A percentile compares a stretch with the other conserved stretches of the same genome.
Conservation (phyloP, 2,113 vertebrate genomes). For the Nansenia antarctica region DNA sequence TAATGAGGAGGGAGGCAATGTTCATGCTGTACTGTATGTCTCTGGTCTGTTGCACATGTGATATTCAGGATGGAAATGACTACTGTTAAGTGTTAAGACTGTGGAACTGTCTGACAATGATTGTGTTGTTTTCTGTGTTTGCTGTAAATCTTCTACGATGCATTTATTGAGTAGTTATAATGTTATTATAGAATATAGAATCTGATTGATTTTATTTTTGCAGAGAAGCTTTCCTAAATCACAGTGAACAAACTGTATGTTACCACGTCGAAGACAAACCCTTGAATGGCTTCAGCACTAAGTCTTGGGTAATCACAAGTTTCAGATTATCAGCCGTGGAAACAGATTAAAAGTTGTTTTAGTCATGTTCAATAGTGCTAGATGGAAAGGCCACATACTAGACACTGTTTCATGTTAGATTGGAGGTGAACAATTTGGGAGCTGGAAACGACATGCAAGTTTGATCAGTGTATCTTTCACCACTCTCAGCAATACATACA, state of each 20-base stretch:
- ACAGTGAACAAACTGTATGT: background rate
- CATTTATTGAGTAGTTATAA: too few species aligned
- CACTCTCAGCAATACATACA: too few species aligned
- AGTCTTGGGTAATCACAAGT: background rate
- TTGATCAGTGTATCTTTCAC: background rate
- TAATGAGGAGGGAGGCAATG: slow-evolving; percentile 41
- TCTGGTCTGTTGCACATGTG: background rate
- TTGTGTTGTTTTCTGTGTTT: background rate
- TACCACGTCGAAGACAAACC: background rate
- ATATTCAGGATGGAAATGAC: background rate
- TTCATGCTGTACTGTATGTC: slow-evolving; percentile 34
- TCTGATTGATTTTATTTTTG: background rate
- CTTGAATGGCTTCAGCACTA: background rate
- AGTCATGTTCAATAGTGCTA: background rate
- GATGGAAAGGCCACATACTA: background rate
- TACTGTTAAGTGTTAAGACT: background rate
- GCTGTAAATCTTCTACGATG: background rate
- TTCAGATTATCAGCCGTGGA: background rate
- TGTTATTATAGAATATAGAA: too few species aligned
- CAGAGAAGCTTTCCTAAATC: background rate
- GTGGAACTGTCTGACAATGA: background rate
- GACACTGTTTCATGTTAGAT: background rate
- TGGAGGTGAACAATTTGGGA: background rate
- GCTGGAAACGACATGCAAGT: too few species aligned
- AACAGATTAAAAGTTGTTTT: slow-evolving; percentile 1